Base-by-base conservation (phyloP, 2,797 vertebrate genomes). In the Bradypus variegatus region DNA sequence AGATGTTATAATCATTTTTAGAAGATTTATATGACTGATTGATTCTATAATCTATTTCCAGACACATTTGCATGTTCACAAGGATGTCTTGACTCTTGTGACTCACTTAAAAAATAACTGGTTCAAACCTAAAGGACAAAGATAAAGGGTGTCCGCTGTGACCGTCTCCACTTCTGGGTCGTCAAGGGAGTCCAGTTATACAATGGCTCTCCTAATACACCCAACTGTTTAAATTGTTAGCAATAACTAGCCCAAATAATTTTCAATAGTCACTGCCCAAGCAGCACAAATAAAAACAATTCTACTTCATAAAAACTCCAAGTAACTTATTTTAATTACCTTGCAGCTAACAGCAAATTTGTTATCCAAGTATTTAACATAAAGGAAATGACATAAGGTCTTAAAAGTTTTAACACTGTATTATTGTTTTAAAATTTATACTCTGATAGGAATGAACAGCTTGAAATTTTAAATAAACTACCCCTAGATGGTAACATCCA, bases 61-160 rank as follows among this genome's bases (percentile, higher is more conserved):
- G 62, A 84, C 62, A 62, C 9, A 76, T 55, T 90, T 69, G 18
- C 73, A 67, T 14, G 29, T 62, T 89, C 85, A 84, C 33, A 91
- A 98, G 97, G 97, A 98, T 69, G 97, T 97, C 0, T 86, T 98
- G 94, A 97, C 97, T 13, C 97, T 98, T 81, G 97, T 98, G 89
- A 97, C 96, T 83, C 98, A 98, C 91, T 95, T 98, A 19, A 64
- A 95, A 73, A 95, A 73, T 97, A 98, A 90, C 95, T 98, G 94
- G 98, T 6, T 98, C 98, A 4, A 98, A 98, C 80, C 98, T 98
- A 33, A 97, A 98, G 94, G 98, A 98, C 91, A 97, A 97, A 84
- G 96, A 96, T 80, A 97, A 98, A 91, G 98, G 98, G 21, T 98
- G 98, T 80, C 97, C 98, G 50, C 97, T 98, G 1, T 97, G 97